Base-by-base conservation (phyloP, 2,888 invertebrate species). In the Melanargia galathea region DNA sequence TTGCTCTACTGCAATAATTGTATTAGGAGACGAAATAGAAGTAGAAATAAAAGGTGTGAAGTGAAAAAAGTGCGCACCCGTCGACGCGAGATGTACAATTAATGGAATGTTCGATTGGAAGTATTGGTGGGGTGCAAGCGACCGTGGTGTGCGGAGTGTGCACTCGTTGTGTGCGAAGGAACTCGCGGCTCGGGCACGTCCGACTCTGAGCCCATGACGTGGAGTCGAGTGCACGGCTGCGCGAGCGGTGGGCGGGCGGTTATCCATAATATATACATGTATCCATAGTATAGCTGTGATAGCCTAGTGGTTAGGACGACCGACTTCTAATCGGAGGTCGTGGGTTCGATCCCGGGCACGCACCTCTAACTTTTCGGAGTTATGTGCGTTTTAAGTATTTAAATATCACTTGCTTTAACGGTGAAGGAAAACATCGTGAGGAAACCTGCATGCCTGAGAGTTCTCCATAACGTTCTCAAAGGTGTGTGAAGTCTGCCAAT, bases 1-100 rank as follows among this genome's bases (percentile, higher is more conserved):
- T 76, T 84, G 85, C 83, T 87, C 83, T 86, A 86, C 75, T 89
- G 88, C 87, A 89, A 89, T 90, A 89, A 89, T 90, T 87, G 88
- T 85, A 89, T 89, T 90, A 87, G 77, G 76, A 84, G 78, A 82
- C 77, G 84, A 85, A 84, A 87, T 89, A 87, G 87, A 87, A 60
- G 83, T 84, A 86, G 87, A 85, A 60, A 83, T 84, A 86, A 87
- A 85, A 81, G 81, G 77, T 75, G 65, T 66, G 74, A 72, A 74
- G 87, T 75, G 82, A 86, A 88, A 89, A 90, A 90, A 84, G 79
- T 67, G 80, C 80, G 79, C 82, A 84, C 69, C 76, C 87, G 89
- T 87, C 85, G 86, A 75, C 75, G 75, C 81, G 79, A 80, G 77
- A 82, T 78, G 83, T 80, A 81, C 83, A 87, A 87, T 88, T 86